Conservation (phyloP, 2,888 invertebrate species). For the Diarsia rubi region DNA sequence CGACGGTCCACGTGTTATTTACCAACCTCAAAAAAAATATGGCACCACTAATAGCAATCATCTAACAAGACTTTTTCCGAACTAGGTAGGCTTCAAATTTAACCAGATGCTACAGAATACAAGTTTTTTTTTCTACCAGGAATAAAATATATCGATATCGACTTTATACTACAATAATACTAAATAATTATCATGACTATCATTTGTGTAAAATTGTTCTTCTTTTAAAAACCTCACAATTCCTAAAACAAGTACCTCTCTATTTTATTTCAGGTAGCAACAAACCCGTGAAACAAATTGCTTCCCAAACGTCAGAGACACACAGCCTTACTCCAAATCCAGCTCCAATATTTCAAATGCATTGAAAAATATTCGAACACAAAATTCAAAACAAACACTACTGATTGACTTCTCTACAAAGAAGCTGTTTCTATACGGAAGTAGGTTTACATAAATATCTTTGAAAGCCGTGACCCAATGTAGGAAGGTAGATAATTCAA, state of each 20-base stretch:
- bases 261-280: not conserved
- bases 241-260: not conserved
- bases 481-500: slow-evolving; percentile 85
- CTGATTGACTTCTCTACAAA: slow-evolving; percentile 42
- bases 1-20: too few species aligned
- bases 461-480: slow-evolving; percentile 76
- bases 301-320: slow-evolving; percentile 40
- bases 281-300: slow-evolving; percentile 35
- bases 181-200: too few species aligned
- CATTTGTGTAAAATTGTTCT: too few species aligned
- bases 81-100: too few species aligned
- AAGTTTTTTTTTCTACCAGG: too few species aligned
- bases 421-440: slow-evolving; percentile 29
- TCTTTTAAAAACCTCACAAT: too few species aligned
- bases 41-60: too few species aligned
- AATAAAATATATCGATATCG: too few species aligned
- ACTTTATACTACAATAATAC: too few species aligned
- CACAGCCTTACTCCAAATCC: slow-evolving; percentile 30
- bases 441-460: slow-evolving; percentile 75
- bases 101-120: too few species aligned
- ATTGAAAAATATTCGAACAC: slow-evolving; percentile 41
- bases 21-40: too few species aligned
- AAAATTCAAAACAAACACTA: slow-evolving; percentile 30
- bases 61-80: too few species aligned
- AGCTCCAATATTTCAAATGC: slow-evolving; percentile 30